Conservation (phyloP, 1,140 invertebrate genomes). For the Acromyrmex echinatior region DNA sequence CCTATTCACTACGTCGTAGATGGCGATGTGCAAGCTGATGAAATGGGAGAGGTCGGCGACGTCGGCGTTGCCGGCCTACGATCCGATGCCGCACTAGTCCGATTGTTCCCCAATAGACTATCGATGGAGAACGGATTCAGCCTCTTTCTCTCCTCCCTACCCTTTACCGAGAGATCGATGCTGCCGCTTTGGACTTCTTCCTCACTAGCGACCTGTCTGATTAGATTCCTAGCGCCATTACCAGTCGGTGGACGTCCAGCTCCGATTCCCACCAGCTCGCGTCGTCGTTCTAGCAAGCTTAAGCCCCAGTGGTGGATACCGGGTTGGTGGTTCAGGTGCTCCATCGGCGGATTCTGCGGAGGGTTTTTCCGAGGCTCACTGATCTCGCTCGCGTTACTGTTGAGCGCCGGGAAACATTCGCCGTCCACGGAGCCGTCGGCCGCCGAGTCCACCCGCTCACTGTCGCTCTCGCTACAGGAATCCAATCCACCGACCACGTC, state of each 20-base stretch:
- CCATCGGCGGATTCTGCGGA: conserved; percentile 71
- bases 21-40: conserved; percentile 82
- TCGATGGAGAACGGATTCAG: conserved; percentile 95
- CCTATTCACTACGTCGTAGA: conserved; percentile 84
- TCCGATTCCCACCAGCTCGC: conserved; percentile 80
- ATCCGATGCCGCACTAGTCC: conserved; percentile 84
- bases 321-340: conserved; percentile 83
- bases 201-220: conserved; percentile 82
- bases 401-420: conserved; percentile 80
- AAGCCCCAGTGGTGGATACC: conserved; percentile 85
- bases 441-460: conserved; percentile 88
- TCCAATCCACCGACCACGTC: conserved; percentile 91
- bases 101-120: conserved; percentile 91
- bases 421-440: conserved; percentile 89
- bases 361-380: conserved; percentile 68
- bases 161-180: conserved; percentile 85
- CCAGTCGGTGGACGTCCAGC: conserved; percentile 60
- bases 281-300: conserved; percentile 83
- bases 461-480: conserved; percentile 88
- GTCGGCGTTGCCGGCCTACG: conserved; percentile 80
- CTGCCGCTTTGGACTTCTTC: conserved; percentile 85
- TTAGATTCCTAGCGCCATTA: conserved; percentile 72
- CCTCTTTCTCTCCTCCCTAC: conserved; percentile 88
- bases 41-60: conserved; percentile 76
- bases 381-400: conserved; percentile 46